Base-by-base conservation (phyloP, 2,888 invertebrate species). In the Julus scanicus region DNA sequence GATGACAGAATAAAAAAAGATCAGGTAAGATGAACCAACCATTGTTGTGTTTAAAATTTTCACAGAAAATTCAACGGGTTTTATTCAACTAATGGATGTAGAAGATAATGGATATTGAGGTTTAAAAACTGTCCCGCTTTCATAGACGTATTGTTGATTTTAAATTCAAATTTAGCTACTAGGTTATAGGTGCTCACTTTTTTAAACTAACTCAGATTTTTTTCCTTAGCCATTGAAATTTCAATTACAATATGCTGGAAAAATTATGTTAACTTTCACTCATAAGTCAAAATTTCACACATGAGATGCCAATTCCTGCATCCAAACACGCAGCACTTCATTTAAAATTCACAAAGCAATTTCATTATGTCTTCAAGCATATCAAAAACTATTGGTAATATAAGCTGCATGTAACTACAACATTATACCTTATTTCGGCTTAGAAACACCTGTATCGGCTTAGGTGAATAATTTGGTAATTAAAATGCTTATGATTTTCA, bases 401-500 rank as follows among this genome's bases (percentile, higher is more conserved):
- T 63, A 63, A 63, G 63, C 63, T 20, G 63, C 13, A 49, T 9
- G 49, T 20, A 63, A 53, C 53, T 53, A 53, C 6, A 63, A 20
- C 20, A 17, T 63, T 63, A 20, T 63, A 8, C 20, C 63, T n/a
- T 63, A 20, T 63, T 63, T 20, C 6, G 17, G 63, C 63, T 6
- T 11, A 63, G 63, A 63, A 63, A 63, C 63, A 63, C 63, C 63
- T 63, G 63, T 63, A 63, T 63, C 63, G 63, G 63, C 63, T 63
- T 63, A 63, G 20, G 8, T 15, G 63, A 63, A 63, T 63, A 63
- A 63, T 63, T 63, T 63, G 63, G n/a, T 63, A 63, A 63, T 63
- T 63, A 17, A 63, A 63, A 63, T 63, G 63, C 63, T 17, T 17
- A n/a, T 63, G 20, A 8, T 63, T 63, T 49, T 6, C 49, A 20